Evolutionary conservation across 1,140 invertebrate genomes (phyloP).

Genomic region (Zaprionus gabonicus): DNA sequence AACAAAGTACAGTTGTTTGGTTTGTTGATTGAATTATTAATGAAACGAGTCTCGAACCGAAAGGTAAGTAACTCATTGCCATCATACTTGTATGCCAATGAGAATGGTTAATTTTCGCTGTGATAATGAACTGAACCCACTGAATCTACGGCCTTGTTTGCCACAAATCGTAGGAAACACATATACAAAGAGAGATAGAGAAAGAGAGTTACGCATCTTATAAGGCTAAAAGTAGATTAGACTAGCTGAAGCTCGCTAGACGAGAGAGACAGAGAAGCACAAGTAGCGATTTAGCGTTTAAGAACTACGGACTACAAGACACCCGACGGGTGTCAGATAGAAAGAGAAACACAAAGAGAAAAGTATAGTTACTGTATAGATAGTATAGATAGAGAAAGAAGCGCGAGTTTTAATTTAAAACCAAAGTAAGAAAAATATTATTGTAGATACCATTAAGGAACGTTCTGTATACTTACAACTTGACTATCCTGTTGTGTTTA

Average conservation of each 20-base stretch:
- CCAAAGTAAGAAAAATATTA: slow-evolving; percentile 45
- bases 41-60: slow-evolving; percentile 21
- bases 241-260: slow-evolving; percentile 46
- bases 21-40: slow-evolving; percentile 27
- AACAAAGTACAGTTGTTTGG: slow-evolving; percentile 16
- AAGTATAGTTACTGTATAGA: slow-evolving; percentile 39
- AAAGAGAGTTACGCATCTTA: slow-evolving; percentile 54
- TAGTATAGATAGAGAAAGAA: slow-evolving; percentile 50
- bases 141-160: slow-evolving; percentile 23
- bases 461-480: slow-evolving; percentile 81
- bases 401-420: slow-evolving; percentile 55
- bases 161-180: slow-evolving; percentile 34
- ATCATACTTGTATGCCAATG: slow-evolving; percentile 6
- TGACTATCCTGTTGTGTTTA: slow-evolving; percentile 78
- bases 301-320: slow-evolving; percentile 46
- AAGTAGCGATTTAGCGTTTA: slow-evolving; percentile 33
- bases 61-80: not conserved
- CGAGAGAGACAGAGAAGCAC: slow-evolving; percentile 44
- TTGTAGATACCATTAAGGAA: slow-evolving; percentile 38
- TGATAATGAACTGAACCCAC: slow-evolving; percentile 12
- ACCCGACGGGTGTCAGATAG: slow-evolving; percentile 34
- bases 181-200: slow-evolving; percentile 26
- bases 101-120: slow-evolving; percentile 7
- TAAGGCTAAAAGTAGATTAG: slow-evolving; percentile 43
- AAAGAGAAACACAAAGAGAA: slow-evolving; percentile 45